Percentiles rank a stretch among this genome's conserved stretches.
phyloP scores from a whole-genome alignment of 2,113 vertebrate species.

The Henicopernis longicauda region DNA sequence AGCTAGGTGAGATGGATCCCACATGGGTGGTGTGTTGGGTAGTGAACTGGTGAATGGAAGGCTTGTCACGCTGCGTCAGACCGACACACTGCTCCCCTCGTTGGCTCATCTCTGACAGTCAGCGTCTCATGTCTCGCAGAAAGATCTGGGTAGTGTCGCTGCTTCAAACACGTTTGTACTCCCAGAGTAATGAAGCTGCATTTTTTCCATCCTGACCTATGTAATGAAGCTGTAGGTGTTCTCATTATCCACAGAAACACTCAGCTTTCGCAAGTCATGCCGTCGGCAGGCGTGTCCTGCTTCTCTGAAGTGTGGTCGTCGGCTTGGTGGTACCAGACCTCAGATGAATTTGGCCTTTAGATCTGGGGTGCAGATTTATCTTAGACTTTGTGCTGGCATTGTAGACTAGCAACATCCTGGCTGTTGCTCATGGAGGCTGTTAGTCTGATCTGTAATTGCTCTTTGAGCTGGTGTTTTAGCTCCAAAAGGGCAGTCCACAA shows the following conservation, averaged over 20 bases:
- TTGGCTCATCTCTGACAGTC: not conserved
- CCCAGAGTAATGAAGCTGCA: not conserved
- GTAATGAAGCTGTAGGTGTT: not conserved
- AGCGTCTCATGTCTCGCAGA: accelerated
- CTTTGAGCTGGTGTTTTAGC: not conserved
- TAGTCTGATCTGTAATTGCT: constrained; percentile 14
- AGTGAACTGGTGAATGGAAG: not conserved
- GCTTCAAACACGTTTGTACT: not conserved
- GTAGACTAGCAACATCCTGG: not conserved
- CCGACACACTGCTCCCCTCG: not conserved
- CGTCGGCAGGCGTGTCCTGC: not conserved
- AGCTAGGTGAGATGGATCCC: not conserved
- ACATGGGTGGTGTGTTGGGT: not conserved
- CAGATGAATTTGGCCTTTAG: not conserved
- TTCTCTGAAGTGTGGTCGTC: not conserved
- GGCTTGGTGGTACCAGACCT: not conserved
- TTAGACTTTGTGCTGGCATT: not conserved
- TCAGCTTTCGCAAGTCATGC: not conserved
- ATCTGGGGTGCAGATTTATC: not conserved
- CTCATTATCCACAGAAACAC: not conserved
- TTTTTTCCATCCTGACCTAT: not conserved
- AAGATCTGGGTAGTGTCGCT: not conserved
- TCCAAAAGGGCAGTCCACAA: not conserved
- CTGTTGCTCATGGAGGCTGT: not conserved
- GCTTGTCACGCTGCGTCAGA: not conserved